These are phyloP conservation scores for Hiodon tergisus DNA, from an alignment of 2,113 vertebrate species.

Conservation along the genomic window DNA sequence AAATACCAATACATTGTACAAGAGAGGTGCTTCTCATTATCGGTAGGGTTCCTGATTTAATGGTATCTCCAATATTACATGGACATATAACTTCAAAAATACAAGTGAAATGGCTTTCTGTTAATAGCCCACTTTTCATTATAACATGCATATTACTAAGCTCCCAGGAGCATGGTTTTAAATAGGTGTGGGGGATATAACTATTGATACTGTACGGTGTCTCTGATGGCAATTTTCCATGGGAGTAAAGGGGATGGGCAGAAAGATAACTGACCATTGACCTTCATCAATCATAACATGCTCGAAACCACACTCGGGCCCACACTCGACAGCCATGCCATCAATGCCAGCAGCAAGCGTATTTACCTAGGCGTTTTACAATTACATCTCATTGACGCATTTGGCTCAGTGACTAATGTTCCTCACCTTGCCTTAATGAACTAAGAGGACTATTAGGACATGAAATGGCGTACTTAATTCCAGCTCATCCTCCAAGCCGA, in stretches of 20 bases:
- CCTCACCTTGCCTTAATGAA: conserved; percentile 90
- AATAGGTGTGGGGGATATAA: conserved; percentile 50
- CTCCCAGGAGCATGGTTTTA: conserved; percentile 71
- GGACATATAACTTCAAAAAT: conserved; percentile 71
- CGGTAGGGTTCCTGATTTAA: conserved; percentile 64
- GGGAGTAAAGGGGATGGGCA: conserved; percentile 40
- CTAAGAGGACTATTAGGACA: conserved; percentile 88
- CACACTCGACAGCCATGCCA: conserved; percentile 18
- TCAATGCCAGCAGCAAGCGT: conserved; percentile 50
- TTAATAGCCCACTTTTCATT: conserved; percentile 77
- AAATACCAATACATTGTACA: conserved; percentile 20
- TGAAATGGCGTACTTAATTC: conserved; percentile 98
- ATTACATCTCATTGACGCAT: conserved; percentile 32
- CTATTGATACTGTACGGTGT: conserved; percentile 53
- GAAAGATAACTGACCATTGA: conserved; percentile 65
- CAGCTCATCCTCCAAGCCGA: conserved; percentile 84
- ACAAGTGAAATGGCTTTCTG: conserved; percentile 68
- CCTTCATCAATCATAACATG: conserved; percentile 64
- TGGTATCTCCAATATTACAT: conserved; percentile 68
- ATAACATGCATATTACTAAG: conserved; percentile 76
- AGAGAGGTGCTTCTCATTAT: conserved; percentile 51
- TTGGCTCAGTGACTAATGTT: conserved; percentile 51
- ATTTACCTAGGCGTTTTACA: conserved; percentile 59
- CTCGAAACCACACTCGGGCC: conserved; percentile 27
- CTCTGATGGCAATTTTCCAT: conserved; percentile 46